Percentiles rank a stretch among this genome's conserved stretches.
phyloP scores from a whole-genome alignment of 2,888 invertebrate genomes.

The Plemyria rubiginata region DNA sequence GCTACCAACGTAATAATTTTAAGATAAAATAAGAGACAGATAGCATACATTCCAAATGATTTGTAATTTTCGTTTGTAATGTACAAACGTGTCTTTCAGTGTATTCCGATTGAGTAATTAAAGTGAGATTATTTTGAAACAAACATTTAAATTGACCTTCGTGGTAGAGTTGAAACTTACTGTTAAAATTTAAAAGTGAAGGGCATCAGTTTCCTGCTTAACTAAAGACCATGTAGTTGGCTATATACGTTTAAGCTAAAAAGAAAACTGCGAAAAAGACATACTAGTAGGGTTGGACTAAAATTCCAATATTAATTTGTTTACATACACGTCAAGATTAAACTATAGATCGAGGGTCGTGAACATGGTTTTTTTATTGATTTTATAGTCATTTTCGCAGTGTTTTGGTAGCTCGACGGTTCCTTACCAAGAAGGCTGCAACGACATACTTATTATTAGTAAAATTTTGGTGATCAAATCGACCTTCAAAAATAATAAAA shows the following conservation, averaged over 20 bases:
- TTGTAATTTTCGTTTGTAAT: not conserved
- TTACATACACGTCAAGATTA: no score
- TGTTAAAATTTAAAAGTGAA: conserved; percentile 1
- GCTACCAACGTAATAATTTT: not conserved
- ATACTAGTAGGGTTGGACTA: no score
- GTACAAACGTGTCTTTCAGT: not conserved
- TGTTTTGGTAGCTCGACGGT: not conserved
- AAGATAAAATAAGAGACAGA: not conserved
- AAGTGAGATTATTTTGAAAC: conserved; percentile 2
- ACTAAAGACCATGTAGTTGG: not conserved
- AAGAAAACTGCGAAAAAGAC: no score
- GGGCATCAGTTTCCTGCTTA: not conserved
- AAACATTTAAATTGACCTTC: conserved; percentile 1
- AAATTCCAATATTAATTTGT: no score
- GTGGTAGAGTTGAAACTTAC: not conserved
- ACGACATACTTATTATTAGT: no score
- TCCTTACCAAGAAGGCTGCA: no score
- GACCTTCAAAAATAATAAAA: not conserved
- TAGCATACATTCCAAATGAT: not conserved
- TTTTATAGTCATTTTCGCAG: not conserved
- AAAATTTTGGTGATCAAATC: no score
- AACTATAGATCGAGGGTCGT: no score
- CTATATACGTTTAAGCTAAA: no score
- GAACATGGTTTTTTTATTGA: no score
- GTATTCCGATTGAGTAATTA: conserved; percentile 2